A percentile compares a stretch with the other conserved stretches of the same genome.
Evolutionary conservation across 2,113 vertebrate species (phyloP).

Genomic region (Corydoras sp.): DNA sequence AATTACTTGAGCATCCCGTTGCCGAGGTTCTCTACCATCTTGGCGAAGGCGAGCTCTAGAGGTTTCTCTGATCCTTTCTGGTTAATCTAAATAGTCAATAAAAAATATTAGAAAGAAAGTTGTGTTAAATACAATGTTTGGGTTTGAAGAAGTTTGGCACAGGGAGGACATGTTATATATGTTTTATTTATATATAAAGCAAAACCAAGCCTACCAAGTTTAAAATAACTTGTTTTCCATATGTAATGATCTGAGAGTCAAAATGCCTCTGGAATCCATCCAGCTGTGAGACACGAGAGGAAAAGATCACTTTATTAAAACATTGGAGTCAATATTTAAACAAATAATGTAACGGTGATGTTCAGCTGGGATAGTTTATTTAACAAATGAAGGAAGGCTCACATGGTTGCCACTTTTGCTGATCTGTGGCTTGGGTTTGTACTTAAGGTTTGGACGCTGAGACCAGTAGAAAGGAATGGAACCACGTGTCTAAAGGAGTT

Average conservation of each 20-base stretch:
- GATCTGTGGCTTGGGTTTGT: constrained; percentile 93
- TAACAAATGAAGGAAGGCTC: constrained; percentile 74
- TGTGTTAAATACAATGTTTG: no score
- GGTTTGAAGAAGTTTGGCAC: no score
- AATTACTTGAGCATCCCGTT: constrained; percentile 84
- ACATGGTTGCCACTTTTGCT: constrained; percentile 79
- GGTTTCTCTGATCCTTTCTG: constrained; percentile 83
- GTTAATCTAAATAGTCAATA: no score
- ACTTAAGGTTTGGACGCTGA: constrained; percentile 95
- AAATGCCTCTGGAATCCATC: constrained; percentile 96
- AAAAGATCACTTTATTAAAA: no score
- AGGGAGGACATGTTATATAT: no score
- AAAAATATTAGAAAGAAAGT: no score
- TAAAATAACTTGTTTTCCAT: constrained; percentile 91
- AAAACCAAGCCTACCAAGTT: constrained; percentile 78
- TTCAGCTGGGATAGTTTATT: no score
- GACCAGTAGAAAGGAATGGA: constrained; percentile 99
- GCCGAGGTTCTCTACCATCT: constrained; percentile 80
- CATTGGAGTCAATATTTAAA: no score
- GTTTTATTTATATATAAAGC: no score
- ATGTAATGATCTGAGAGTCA: constrained; percentile 91
- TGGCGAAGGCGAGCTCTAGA: constrained; percentile 85
- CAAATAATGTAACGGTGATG: no score
- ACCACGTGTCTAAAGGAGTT: constrained; percentile 79
- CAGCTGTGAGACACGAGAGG: constrained; percentile 59